Conservation (phyloP, 2,797 vertebrate species). For the Orestias chungarensis region DNA sequence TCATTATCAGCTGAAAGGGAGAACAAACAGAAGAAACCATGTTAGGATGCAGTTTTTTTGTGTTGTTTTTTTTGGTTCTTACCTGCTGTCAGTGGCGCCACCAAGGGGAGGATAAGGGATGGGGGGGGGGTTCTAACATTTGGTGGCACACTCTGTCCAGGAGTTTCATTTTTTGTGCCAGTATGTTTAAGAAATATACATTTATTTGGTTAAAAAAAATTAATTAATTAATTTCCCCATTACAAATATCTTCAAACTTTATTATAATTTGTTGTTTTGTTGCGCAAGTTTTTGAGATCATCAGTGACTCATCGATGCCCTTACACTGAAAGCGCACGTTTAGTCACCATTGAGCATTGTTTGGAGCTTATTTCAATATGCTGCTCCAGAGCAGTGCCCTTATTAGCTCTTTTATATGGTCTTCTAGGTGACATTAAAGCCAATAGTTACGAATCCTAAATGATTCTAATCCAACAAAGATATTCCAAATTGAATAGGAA, state of each 20-base stretch:
- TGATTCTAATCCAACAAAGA: background rate
- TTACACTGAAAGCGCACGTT: background rate
- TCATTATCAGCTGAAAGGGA: conserved; percentile 9
- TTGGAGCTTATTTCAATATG: background rate
- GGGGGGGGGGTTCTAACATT: background rate
- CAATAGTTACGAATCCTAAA: background rate
- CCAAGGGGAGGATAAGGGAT: background rate
- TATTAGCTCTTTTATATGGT: background rate
- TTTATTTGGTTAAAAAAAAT: background rate
- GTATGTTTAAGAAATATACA: background rate
- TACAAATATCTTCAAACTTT: background rate
- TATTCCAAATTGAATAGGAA: background rate
- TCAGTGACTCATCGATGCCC: background rate
- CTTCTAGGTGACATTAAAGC: background rate
- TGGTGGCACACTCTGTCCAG: background rate
- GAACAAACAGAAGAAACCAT: conserved; percentile 13
- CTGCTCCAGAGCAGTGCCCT: background rate
- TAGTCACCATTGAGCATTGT: background rate
- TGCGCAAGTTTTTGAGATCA: background rate
- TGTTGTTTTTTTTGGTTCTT: no score
- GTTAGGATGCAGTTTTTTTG: background rate
- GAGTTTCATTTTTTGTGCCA: background rate
- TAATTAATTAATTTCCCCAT: background rate
- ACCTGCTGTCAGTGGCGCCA: conserved; percentile 4
- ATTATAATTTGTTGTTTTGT: background rate